Evolutionary conservation across 2,797 vertebrate species (phyloP).

Genomic region (Miichthys miiuy): DNA sequence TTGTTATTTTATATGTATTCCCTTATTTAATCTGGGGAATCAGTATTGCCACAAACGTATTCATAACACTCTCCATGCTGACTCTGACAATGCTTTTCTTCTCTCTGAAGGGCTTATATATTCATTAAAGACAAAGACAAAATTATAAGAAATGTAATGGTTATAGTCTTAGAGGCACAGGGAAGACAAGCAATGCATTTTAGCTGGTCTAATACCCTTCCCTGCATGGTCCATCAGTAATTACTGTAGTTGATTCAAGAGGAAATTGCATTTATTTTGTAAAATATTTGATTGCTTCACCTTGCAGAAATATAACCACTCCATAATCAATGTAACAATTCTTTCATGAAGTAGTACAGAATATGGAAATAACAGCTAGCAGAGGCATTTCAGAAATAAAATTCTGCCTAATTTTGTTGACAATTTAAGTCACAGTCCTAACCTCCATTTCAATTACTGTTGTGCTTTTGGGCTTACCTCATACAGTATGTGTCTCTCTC

Average conservation of each 20-base stretch:
- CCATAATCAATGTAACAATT: slow-evolving; percentile 2
- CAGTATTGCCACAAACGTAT: too few relatives aligned
- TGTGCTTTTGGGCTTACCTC: slow-evolving; percentile 7
- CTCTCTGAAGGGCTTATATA: too few relatives aligned
- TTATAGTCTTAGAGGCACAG: neutral
- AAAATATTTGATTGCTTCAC: slow-evolving; percentile 13
- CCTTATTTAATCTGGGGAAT: too few relatives aligned
- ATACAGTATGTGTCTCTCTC: slow-evolving; percentile 1
- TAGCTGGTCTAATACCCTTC: slow-evolving; percentile 7
- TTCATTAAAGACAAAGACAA: too few relatives aligned
- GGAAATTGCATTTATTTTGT: slow-evolving; percentile 16
- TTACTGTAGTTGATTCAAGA: slow-evolving; percentile 3
- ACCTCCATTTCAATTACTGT: slow-evolving; percentile 1
- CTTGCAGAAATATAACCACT: slow-evolving; percentile 9
- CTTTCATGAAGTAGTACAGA: neutral
- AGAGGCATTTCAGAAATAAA: neutral
- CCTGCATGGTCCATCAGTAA: neutral
- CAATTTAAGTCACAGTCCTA: neutral
- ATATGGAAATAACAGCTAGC: slow-evolving; percentile 2
- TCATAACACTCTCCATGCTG: too few relatives aligned
- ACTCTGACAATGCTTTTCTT: too few relatives aligned
- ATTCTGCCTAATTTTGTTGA: neutral
- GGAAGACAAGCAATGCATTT: neutral
- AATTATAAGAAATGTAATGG: too few relatives aligned
- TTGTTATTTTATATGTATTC: too few relatives aligned